phyloP scores from a whole-genome alignment of 92 coral and sea anemone genomes.

The Zoanthus solanderi region DNA sequence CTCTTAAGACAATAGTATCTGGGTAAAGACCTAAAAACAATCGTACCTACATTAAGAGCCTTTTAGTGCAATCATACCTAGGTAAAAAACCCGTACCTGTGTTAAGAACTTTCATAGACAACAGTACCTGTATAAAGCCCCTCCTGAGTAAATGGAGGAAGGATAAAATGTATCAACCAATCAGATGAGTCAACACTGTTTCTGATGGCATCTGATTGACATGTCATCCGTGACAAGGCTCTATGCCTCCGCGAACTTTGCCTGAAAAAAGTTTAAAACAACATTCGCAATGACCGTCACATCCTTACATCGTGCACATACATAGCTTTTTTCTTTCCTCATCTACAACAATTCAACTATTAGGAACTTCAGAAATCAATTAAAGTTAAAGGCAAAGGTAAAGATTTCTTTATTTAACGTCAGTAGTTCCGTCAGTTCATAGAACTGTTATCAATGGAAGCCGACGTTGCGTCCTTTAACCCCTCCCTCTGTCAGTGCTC shows the following conservation, averaged over 20 bases:
- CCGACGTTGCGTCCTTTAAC: no score
- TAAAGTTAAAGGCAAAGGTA: no score
- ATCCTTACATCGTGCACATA: neutral
- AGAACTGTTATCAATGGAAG: no score
- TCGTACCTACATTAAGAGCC: no score
- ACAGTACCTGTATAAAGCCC: conserved; percentile 83
- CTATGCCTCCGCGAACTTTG: conserved; percentile 16
- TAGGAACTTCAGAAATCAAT: neutral
- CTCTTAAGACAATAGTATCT: neutral
- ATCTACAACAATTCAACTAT: neutral
- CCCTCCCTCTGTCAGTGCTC: no score
- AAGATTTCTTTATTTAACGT: no score
- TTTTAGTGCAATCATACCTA: neutral
- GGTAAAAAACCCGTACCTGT: neutral
- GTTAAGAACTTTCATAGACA: no score
- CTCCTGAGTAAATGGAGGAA: conserved; percentile 80
- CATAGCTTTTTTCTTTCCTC: neutral
- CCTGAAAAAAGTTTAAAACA: neutral
- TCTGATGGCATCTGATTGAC: neutral
- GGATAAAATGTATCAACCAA: conserved; percentile 32
- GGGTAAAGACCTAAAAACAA: neutral
- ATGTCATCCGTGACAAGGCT: neutral
- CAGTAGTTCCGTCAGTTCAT: no score
- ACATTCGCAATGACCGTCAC: neutral
- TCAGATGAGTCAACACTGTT: conserved; percentile 15